phyloP scores from a whole-genome alignment of 1,140 invertebrate species.

The Cecropterus lyciades region DNA sequence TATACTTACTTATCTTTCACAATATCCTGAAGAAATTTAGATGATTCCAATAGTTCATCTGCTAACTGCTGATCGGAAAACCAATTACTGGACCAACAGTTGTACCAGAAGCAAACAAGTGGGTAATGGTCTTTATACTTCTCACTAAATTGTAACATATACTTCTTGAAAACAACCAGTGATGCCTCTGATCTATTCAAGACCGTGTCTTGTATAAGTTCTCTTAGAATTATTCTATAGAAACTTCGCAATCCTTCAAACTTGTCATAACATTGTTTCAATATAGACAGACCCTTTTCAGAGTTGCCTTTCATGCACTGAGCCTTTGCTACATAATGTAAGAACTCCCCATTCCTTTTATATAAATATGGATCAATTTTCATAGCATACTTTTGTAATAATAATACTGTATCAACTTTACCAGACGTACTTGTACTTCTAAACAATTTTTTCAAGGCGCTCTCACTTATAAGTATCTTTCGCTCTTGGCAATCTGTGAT shows the following conservation, averaged over 20 bases:
- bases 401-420: conserved; percentile 53
- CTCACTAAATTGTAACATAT: conserved; percentile 67
- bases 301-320: conserved; percentile 76
- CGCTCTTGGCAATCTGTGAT: conserved; percentile 54
- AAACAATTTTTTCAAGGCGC: conserved; percentile 62
- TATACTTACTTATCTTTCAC: conserved; percentile 70
- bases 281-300: conserved; percentile 65
- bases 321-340: conserved; percentile 72
- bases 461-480: conserved; percentile 50
- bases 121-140: conserved; percentile 68
- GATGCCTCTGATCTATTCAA: conserved; percentile 73
- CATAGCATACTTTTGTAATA: conserved; percentile 59
- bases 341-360: conserved; percentile 67
- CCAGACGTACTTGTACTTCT: conserved; percentile 59
- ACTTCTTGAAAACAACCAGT: conserved; percentile 72
- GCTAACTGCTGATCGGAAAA: conserved; percentile 75
- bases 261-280: conserved; percentile 60
- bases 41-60: conserved; percentile 65
- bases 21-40: conserved; percentile 56
- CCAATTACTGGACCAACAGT: conserved; percentile 75
- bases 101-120: conserved; percentile 72
- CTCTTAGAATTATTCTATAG: conserved; percentile 71
- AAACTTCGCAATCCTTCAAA: conserved; percentile 58
- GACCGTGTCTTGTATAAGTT: conserved; percentile 72
- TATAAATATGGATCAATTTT: conserved; percentile 55